Percentiles rank a stretch among this genome's conserved stretches.
Evolutionary conservation across 1,140 invertebrate species (phyloP).

Genomic region (Teleogryllus occipitalis): DNA sequence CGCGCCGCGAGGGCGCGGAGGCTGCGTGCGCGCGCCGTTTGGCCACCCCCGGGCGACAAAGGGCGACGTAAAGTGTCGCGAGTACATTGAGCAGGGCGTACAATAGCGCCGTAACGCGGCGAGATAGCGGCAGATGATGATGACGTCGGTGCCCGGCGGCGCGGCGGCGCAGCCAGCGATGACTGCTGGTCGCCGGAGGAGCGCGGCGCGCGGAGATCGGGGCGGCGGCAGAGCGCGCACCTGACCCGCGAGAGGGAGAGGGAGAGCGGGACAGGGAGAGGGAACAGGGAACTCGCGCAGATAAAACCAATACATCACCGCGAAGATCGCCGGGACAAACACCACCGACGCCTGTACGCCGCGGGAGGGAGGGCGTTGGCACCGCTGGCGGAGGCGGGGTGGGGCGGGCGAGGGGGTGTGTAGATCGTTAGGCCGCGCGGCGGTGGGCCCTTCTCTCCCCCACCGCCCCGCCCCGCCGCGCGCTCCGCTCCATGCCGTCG

Average conservation of each 20-base stretch:
- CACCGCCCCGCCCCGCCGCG: too few relatives aligned
- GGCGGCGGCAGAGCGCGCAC: neutral
- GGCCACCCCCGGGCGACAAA: constrained; percentile 1
- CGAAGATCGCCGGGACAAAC: too few relatives aligned
- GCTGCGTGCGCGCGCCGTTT: neutral
- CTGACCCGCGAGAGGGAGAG: neutral
- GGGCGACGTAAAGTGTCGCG: neutral
- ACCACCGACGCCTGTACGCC: too few relatives aligned
- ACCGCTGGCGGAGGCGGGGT: too few relatives aligned
- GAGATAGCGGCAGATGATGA: neutral
- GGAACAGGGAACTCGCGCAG: too few relatives aligned
- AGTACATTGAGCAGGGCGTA: neutral
- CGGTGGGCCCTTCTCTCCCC: too few relatives aligned
- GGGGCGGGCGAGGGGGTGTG: too few relatives aligned
- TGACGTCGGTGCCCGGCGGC: neutral
- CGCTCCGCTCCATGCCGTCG: too few relatives aligned
- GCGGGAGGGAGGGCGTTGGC: too few relatives aligned
- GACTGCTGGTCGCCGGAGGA: neutral
- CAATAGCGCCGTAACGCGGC: neutral
- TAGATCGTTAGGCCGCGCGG: too few relatives aligned
- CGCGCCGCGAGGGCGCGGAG: neutral
- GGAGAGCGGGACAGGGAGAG: too few relatives aligned
- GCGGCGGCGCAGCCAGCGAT: neutral
- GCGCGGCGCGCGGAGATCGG: neutral
- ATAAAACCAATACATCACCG: too few relatives aligned